Base-by-base conservation (phyloP, 2,888 invertebrate species). In the Tetragonula carbonaria region DNA sequence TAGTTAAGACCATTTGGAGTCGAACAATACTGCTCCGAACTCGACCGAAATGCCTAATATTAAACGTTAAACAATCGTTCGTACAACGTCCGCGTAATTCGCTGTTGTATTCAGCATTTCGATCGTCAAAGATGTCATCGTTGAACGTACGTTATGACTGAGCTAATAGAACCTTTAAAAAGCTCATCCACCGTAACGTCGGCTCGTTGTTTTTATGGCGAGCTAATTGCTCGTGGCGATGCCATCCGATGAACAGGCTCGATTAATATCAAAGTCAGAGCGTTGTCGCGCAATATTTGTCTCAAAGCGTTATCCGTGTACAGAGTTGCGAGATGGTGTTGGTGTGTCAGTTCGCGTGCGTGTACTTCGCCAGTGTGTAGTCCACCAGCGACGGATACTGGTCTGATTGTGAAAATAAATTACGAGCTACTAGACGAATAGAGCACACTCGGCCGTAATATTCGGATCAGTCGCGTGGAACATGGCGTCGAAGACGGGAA, bases 381-480 rank as follows among this genome's bases (percentile, higher is more conserved):
- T 72, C 63, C 53, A 8, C 45, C 8, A 45, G 72, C 77, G 75
- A 78, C 80, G 79, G 77, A 78, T 90, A 77, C 74, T 74, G 68
- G 87, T 82, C 80, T 55, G 82, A 68, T 75, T 81, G 78, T 74
- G 75, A 80, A 75, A 87, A 87, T 88, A 86, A 86, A 87, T 90
- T 90, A 87, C 70, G 73, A 66, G 74, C 65, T 73, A 86, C 82
- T 62, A 59, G 67, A 70, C 70, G 73, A 82, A 77, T 77, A 72
- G 79, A 85, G 78, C 83, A 75, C 72, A 68, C 72, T 65, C 81
- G 78, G 72, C 71, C 67, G 74, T 82, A 62, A 71, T 82, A 80
- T 75, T 89, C 75, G 76, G 79, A 80, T 83, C 87, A 82, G 78
- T 82, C 84, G 38, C 55, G 57, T 66, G 70, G 68, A 83, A 71